Base-by-base conservation (phyloP, 2,113 vertebrate species). In the Lophura nycthemera region DNA sequence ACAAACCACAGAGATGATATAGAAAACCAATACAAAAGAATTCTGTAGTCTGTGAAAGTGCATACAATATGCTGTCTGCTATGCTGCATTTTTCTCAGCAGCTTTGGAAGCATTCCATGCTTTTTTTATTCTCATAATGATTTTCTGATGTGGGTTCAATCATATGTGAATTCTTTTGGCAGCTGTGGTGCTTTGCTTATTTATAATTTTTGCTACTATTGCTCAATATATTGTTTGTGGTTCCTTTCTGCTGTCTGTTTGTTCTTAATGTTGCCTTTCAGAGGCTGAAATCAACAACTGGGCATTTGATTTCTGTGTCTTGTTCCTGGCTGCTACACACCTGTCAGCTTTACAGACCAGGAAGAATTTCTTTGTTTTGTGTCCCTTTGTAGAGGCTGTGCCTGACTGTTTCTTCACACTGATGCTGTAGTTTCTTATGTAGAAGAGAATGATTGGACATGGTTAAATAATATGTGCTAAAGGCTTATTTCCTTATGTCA, bases 231-330 rank as follows among this genome's bases (percentile, higher is more conserved):
- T 86, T 92, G 75, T 93, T 92, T 84, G 43, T 60, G 6, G 34
- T 73, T 96, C 60, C 52, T 70, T 91, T 87, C 66, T 73, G 32
- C 73, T 83, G 36, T 72, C 43, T 81, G 30, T 72, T 43, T 88
- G 34, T 87, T 96, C 67, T 72, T 85, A 56, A 65, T 16, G 6
- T 82, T 0, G 2, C 67, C n/a, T 93, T 92, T 86, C 69, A 83
- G 88, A 94, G 87, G 56, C 83, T 75, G 60, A 85, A 95, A 93
- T 65, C 61, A 67, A 82, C 80, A 79, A 90, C 34, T 71, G 45
- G 47, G 22, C 21, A 56, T 91, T 95, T 1, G 17, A 13, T 88
- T 89, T 87, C 22, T 14, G 3, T 3, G 1, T 89, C 82, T 84
- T 88, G 65, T 86, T 95, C 56, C n/a, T 90, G 89, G 34, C 79